phyloP scores from a whole-genome alignment of 35 echinoderm and acorn worm species.

The Patiria miniata region DNA sequence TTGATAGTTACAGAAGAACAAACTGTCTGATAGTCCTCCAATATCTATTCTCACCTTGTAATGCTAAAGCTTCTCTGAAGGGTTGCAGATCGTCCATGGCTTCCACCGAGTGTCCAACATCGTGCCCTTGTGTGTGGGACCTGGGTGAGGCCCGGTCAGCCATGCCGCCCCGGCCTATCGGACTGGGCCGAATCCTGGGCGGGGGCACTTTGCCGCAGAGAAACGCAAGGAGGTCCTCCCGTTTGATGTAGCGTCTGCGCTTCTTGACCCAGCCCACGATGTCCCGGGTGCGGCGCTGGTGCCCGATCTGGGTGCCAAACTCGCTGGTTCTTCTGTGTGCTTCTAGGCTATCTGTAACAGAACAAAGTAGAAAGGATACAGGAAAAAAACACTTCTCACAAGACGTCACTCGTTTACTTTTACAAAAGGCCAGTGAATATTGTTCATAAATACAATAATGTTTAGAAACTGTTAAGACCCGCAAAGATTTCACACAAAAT shows the following conservation, averaged over 20 bases:
- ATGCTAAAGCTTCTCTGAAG: constrained; percentile 92
- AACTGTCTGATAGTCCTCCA: too few species aligned
- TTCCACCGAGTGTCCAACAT: constrained; percentile 49
- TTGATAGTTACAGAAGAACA: too few species aligned
- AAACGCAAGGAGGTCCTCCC: constrained; percentile 93
- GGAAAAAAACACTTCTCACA: too few species aligned
- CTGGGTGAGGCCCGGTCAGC: constrained; percentile 86
- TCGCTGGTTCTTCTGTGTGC: constrained; percentile 83
- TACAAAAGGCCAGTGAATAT: too few species aligned
- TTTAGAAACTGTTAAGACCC: too few species aligned
- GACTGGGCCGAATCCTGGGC: constrained; percentile 43
- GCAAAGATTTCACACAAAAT: too few species aligned
- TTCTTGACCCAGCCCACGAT: constrained; percentile 95
- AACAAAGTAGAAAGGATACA: background rate
- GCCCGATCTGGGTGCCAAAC: constrained; percentile 81
- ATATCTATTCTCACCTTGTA: constrained; percentile 67
- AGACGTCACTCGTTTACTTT: too few species aligned
- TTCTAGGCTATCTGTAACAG: constrained; percentile 88
- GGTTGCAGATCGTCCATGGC: constrained; percentile 79
- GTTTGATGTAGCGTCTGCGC: constrained; percentile 78
- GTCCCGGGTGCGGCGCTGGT: constrained; percentile 89
- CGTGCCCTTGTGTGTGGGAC: constrained; percentile 70
- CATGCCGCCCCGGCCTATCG: constrained; percentile 50
- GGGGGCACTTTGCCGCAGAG: constrained; percentile 90
- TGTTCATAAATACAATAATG: too few species aligned